Evolutionary conservation across 2,888 invertebrate genomes (phyloP), one percentile per base, ranked within the genome.

Genomic region (Pyralis farinalis): DNA sequence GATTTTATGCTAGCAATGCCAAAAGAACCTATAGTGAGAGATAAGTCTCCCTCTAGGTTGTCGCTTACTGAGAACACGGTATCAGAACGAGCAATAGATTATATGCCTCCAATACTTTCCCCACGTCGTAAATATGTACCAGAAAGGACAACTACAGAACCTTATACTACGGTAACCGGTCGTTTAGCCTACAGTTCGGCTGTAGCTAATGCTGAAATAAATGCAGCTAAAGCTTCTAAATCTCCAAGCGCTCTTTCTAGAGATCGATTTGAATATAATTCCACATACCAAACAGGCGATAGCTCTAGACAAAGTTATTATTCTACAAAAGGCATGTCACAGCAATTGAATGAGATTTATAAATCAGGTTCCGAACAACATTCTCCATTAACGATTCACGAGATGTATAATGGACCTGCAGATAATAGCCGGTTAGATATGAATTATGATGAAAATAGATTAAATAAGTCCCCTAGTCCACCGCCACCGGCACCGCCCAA

Each of bases 401-500:
- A 92, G 63, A 79, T 92, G 27, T 90, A 94, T 63, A 93, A 93
- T 29, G 90, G 92, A 43, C 74, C 90, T 38, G 52, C 63, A 51
- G 76, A 86, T 41, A 83, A 77, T 11, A 39, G 33, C 12, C 76
- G 81, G 51, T 53, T 87, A 12, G 90, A 90, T 49, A 69, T 91
- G 36, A 80, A 73, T 51, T 91, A 87, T 53, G 83, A 89, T 16
- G 90, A 91, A 53, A 84, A 73, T 51, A 83, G 90, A 58, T 51
- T 77, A 51, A 63, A 71, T 46, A 83, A 83, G 43, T 92, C 93
- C 16, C 93, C 94, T 0, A 94, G 94, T 69, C 95, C 95, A 1
- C 95, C 95, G 1, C 96, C 96, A 2, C 96, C 96, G 16, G 95
- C 96, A 0, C 95, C 96, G 0, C 92, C 92, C 43, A 94, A 94